Base-by-base conservation (phyloP, 2,113 vertebrate genomes). In the Tenebrosternarchus preto region DNA sequence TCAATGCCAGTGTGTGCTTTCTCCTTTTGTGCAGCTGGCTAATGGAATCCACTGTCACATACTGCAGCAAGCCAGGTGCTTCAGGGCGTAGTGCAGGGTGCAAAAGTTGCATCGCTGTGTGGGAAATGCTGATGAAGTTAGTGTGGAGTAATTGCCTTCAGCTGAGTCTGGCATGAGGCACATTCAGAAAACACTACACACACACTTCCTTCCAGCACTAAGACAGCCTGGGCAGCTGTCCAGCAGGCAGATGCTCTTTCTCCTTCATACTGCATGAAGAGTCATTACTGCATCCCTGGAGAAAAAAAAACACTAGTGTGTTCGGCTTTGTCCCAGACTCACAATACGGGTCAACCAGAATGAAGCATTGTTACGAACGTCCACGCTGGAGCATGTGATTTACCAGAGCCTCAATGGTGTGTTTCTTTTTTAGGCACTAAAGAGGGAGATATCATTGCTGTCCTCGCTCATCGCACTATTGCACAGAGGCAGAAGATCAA, bases 401-500 rank as follows among this genome's bases (percentile, higher is more conserved):
- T 60, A 60, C 24, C 12, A 22, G 60, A 29, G 60, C 16, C 60
- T 63, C 29, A 63, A 61, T 15, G 59, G 2, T 11, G 55, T 29
- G 8, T 31, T 3, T 75, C 68, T 11, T 78, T 15, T 82, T 66
- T 81, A 99, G 97, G 97, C 82, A 99, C 97, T 0, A 89, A 98
- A 64, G 97, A 99, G 90, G 93, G 94, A 0, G 86, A 92, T 31
- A 88, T 99, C 80, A 95, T 89, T 0, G 88, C 92, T 0, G 77
- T 93, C 69, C 27, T 99, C 3, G 88, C 94, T 25, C 92, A 90
- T 36, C 92, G 96, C 12, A 96, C 90, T 0, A 83, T 88, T 0
- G 93, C 95, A 77, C 97, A 99, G 57, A 94, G 97, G 50, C 96
- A 98, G 92, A 93, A 95, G 66, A 96, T 99, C 81, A 93, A 95